Conservation (phyloP, 23 tunicate species). For the Ascidia mentula region DNA sequence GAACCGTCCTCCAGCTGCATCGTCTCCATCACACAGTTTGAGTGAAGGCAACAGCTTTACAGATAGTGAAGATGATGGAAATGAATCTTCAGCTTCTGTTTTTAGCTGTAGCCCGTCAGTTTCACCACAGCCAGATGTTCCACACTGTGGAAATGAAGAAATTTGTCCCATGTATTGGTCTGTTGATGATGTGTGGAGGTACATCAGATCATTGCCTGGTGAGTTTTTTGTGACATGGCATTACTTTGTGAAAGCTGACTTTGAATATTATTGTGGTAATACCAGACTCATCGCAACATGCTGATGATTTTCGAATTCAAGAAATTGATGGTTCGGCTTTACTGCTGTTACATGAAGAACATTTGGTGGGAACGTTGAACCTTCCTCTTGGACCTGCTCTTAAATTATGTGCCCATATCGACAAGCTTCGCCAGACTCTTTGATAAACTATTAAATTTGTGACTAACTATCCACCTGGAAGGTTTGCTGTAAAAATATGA, state of each 20-base stretch:
- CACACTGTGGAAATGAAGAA: slow-evolving; percentile 16
- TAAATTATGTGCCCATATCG: slow-evolving; percentile 84
- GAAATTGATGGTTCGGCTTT: slow-evolving; percentile 94
- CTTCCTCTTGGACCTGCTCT: slow-evolving; percentile 86
- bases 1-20: neutral
- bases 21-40: slow-evolving; percentile 35
- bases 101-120: slow-evolving; percentile 34
- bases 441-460: slow-evolving; percentile 2
- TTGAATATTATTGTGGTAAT: neutral
- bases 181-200: slow-evolving; percentile 81
- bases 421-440: slow-evolving; percentile 21
- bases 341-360: slow-evolving; percentile 75
- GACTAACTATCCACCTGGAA: too few species aligned
- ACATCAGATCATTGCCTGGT: slow-evolving; percentile 62
- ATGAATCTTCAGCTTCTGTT: slow-evolving; percentile 20
- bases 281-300: slow-evolving; percentile 41
- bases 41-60: slow-evolving; percentile 37
- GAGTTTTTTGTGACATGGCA: neutral
- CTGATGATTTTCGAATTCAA: slow-evolving; percentile 72
- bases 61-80: slow-evolving; percentile 12
- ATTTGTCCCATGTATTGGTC: slow-evolving; percentile 53
- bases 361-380: slow-evolving; percentile 61
- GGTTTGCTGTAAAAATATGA: too few species aligned
- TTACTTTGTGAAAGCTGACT: neutral
- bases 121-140: slow-evolving; percentile 37